Conservation (phyloP, 2,797 vertebrate genomes). For the Eremophila alpestris region DNA sequence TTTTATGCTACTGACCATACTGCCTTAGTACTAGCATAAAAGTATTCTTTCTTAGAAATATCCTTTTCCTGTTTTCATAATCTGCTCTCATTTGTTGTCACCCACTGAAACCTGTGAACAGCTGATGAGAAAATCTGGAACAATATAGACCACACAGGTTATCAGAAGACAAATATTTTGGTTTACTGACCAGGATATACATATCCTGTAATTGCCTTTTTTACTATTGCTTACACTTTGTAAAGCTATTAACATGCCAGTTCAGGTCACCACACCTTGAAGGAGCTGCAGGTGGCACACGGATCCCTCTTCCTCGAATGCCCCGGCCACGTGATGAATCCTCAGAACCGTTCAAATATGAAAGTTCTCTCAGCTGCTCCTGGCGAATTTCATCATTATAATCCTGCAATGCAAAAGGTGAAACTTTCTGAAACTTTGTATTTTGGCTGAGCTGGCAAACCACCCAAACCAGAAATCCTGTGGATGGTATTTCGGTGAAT, state of each 20-base stretch:
- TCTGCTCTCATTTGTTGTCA: neutral
- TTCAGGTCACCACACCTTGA: conserved; percentile 79
- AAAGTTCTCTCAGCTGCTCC: conserved; percentile 95
- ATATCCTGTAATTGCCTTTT: neutral
- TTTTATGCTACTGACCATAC: neutral
- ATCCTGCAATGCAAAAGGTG: conserved; percentile 78
- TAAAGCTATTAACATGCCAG: neutral
- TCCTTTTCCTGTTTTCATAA: neutral
- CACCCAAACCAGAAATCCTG: neutral
- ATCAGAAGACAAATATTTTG: neutral
- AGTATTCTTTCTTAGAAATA: neutral
- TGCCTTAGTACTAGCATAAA: neutral
- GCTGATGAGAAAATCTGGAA: neutral
- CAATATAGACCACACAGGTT: neutral
- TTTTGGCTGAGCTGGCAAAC: neutral
- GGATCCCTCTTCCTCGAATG: conserved; percentile 82
- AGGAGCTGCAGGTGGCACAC: conserved; percentile 80
- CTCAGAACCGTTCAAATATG: conserved; percentile 93
- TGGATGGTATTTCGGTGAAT: neutral
- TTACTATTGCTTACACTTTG: neutral
- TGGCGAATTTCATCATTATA: conserved; percentile 99
- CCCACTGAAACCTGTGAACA: neutral
- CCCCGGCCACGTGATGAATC: conserved; percentile 88
- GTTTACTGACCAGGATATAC: neutral
- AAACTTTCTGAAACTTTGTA: neutral